Evolutionary conservation across 2,888 invertebrate species (phyloP), one percentile per base, ranked within the genome.

Genomic region (Pseudococcus viburni): DNA sequence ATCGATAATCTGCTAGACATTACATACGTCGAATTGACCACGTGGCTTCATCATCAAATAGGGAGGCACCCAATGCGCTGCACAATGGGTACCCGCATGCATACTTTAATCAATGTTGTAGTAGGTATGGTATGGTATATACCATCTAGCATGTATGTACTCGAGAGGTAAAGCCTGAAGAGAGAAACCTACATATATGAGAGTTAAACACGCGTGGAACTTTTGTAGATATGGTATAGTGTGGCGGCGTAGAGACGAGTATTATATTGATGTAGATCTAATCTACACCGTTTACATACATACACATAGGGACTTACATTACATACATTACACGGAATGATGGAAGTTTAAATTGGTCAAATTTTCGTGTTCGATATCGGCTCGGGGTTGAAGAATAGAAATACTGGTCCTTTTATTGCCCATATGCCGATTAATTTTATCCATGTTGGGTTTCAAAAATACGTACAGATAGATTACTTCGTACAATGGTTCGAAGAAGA

Each of bases 391-490:
- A 15, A 15, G 11, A 33, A 19, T 59, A 19, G 12, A 22, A 73
- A 73, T 73, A 73, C 12, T 73, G 68, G 68, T 26, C 26, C 68
- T 73, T 73, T 73, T 73, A 73, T 73, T 73, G 68, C 68, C 68
- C 68, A 73, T 73, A 73, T 73, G 68, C 33, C 68, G 68, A 73
- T 73, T 73, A 33, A 26, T 73, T 33, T 73, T 73, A 73, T 73
- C 9, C 33, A 26, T 33, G 68, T 73, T 73, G 33, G 33, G 26
- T 26, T 26, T 73, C 12, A 73, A 15, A 73, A 26, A 33, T 59
- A 59, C 59, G 26, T 33, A 33, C 26, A 33, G 26, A 33, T 33
- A 33, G 26, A 33, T 33, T 33, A 59, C 19, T 8, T 3, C 59
- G 7, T 5, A 59, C 0, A 11, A 46, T 46, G 7, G 12, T 64